Evolutionary conservation across 2,888 invertebrate genomes (phyloP), one percentile per base, ranked within the genome.

Genomic region (Panopea generosa): DNA sequence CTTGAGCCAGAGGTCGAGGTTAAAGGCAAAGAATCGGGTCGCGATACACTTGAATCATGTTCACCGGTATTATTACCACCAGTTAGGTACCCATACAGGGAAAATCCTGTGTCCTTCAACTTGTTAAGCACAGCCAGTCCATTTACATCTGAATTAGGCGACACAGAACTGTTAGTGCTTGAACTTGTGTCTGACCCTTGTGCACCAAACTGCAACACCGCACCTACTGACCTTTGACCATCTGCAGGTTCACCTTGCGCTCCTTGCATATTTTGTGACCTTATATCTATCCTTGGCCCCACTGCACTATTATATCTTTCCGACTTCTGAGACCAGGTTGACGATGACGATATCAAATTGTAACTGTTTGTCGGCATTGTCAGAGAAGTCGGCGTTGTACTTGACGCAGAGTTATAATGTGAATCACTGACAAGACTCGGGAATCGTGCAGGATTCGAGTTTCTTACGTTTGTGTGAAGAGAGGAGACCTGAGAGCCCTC

Each of bases 51-150:
- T 33, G 33, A 7, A 11, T 33, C 33, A 33, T 33, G 4, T 33
- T n/a, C 18, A 27, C 57, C 24, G 0, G 62, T 61, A 16, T 26
- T 53, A 33, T 49, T 18, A 29, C 22, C 60, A 67, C 71, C 72
- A 29, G 57, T 79, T 27, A 86, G 61, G 53, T 80, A 80, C 6
- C 85, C 86, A 63, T 85, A 85, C 9, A 89, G 55, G 3, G 83
- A 83, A 43, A 77, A 84, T 14, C 87, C 87, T 22, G 82, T 86
- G 68, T 78, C 84, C 77, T 86, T 87, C 26, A 89, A 62, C 67
- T 83, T 86, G 43, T 85, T 83, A 38, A 88, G 69, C 38, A 88
- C 81, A 45, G 78, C 77, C 14, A 77, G 63, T 14, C 76, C 77
- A 9, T 69, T 81, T 62, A 76, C 57, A 9, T 79, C 81, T 14